Base-by-base conservation (phyloP, 2,113 vertebrate genomes). In the Brachyhypopomus occidentalis region DNA sequence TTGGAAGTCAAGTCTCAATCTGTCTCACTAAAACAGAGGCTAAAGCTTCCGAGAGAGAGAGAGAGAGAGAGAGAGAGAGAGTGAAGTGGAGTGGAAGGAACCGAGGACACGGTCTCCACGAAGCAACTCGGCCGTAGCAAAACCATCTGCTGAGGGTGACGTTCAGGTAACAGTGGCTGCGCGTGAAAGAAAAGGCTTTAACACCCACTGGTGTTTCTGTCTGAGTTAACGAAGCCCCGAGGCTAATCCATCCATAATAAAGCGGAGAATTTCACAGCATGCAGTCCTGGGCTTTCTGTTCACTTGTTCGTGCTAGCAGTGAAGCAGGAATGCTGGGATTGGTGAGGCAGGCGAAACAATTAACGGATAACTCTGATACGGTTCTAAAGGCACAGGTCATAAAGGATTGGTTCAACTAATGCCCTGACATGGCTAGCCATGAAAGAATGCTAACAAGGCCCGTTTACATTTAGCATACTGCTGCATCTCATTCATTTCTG, bases 1-100 rank as follows among this genome's bases (percentile, higher is more conserved):
- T 83, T 83, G 84, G 78, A 81, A 86, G 87, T 87, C 85, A 88
- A 83, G 87, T 89, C 85, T 90, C 83, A 60, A 73, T 90, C 88
- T 90, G 84, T 87, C 82, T 85, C 70, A 69, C 75, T 84, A 80
- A 89, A 88, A 88, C 83, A 87, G 72, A 14, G 12, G 41, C 5
- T 41, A 41, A 9, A 41, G 41, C 5, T 41, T 8, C 9, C 5
- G 71, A 79, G 83, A 86, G 86, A 85, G 55, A 58, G 60, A 19
- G 11, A 86, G 86, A 85, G 64, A 70, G 66, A 38, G 34, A 2
- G 34, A 20, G 84, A 74, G 82, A 45, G 84, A 74, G 71, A 79
- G 83, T 85, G 86, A 85, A 58, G 60, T 12, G 11, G 23, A 76
- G 23, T 55, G 72, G 22, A 71, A 36, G 77, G 27, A 75, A 41